Base-by-base conservation (phyloP, 1,140 invertebrate genomes). In the Philotrypesis tridentata region DNA sequence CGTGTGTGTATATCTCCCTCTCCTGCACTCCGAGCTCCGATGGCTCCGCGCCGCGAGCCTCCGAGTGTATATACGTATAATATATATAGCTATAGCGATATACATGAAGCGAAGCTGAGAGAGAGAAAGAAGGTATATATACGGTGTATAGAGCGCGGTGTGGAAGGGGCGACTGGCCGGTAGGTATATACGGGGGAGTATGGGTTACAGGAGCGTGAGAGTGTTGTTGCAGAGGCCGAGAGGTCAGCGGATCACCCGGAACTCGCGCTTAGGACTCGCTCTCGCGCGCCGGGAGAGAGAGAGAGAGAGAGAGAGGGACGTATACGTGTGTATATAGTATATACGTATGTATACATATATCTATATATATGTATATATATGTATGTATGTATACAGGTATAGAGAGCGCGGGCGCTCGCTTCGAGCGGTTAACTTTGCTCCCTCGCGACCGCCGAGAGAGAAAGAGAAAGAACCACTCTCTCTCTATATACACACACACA, bases 161-260 rank as follows among this genome's bases (percentile, higher is more conserved):
- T 74, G 79, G 85, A 85, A 85, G 75, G 87, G 88, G 37, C 23
- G 70, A 60, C 65, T 55, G 48, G 48, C 48, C 48, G 48, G 48
- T 55, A 55, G 48, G 48, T 55, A 55, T 55, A 55, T 73, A 74
- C 89, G 89, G 88, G 89, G 91, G 91, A 91, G 91, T 92, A 90
- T 92, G 90, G 91, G 91, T 92, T 92, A 92, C 91, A 91, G 90
- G 90, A 92, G 91, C 91, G 91, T 92, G 91, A 92, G 91, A 92
- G 90, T 92, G 90, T 91, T 91, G 90, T 91, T 90, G 91, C 89
- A 91, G 90, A 91, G 90, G 91, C 91, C 91, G 91, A 91, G 89
- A 91, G 91, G 91, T 92, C 91, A 92, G 91, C 91, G 90, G 90
- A 91, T 92, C 90, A 92, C 90, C 91, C 91, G 91, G 90, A 91